Base-by-base conservation (phyloP, 2,113 vertebrate species). In the Hippocampus guttulatus region DNA sequence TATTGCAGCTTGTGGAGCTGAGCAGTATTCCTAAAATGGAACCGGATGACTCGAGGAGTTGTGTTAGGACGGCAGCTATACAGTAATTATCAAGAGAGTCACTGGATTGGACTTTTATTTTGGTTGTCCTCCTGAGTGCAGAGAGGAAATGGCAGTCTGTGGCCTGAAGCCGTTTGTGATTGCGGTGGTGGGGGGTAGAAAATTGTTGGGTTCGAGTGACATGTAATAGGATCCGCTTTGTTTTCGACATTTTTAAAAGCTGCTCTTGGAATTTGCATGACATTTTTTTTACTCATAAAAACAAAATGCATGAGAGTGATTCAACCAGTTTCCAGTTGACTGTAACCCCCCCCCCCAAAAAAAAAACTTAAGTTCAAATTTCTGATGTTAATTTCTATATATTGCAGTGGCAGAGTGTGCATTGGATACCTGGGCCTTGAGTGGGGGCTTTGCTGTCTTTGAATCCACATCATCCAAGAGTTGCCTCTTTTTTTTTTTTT, bases 11-110 rank as follows among this genome's bases (percentile, higher is more conserved):
- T 45, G 10, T 18, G 52, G 47, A 43, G 62, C 61, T 55, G 45
- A 77, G 58, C 43, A 20, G 43, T 49, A 74, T 79, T 78, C 73
- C 63, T 68, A 18, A 30, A 49, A 62, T 67, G 60, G 38, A 70
- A 55, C 14, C 23, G 3, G 67, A 72, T 68, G 62, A 73, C 14
- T 66, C 38, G 64, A 15, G 1, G 23, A 33, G 30, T 45, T 10
- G 30, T 4, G 2, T 30, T 63, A 15, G 49, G 60, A 64, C 49
- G 49, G 68, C 49, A 68, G 40, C 62, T 67, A 25, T 16, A 45
- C 7, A 25, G 41, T 45, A 65, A 65, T 47, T 47, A 65, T 65
- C 63, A 45, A 25, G 63, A 65, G 63, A 43, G 23, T 64, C 6
- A 14, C 41, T 47, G 14, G 5, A 65, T 18, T 7, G 41, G 43